Conservation (phyloP, 2,113 vertebrate genomes). For the Pluvianellus socialis region DNA sequence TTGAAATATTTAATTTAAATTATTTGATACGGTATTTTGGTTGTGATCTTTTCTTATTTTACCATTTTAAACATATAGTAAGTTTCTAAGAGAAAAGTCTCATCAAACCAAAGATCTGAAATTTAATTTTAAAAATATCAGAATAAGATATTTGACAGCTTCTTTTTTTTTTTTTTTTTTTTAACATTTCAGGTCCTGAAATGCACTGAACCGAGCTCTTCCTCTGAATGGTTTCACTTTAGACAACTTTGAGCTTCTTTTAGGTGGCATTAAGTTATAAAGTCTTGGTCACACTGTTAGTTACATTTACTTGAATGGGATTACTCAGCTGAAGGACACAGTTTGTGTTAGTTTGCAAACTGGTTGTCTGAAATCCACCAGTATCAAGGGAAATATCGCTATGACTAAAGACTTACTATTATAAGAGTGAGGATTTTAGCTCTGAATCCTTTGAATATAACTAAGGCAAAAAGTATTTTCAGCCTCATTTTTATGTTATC, state of each 20-base stretch:
- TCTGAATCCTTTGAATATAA: constrained; percentile 15
- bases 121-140: background rate
- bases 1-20: background rate
- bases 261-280: background rate
- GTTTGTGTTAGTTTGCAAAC: background rate
- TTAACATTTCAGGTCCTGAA: background rate
- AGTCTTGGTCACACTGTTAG: background rate
- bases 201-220: background rate
- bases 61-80: background rate
- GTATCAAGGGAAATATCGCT: background rate
- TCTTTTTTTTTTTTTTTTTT: background rate
- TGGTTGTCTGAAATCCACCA: background rate
- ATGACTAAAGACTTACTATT: background rate
- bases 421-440: background rate
- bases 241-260: background rate
- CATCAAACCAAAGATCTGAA: background rate
- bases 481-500: constrained; percentile 14
- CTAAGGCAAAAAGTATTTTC: background rate
- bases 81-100: background rate
- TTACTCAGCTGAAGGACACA: background rate
- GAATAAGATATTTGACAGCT: background rate
- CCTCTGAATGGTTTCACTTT: background rate
- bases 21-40: background rate
- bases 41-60: background rate
- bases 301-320: background rate